Conservation (phyloP, 53 echinoderm and acorn worm species). For the Paracentrotus lividus region DNA sequence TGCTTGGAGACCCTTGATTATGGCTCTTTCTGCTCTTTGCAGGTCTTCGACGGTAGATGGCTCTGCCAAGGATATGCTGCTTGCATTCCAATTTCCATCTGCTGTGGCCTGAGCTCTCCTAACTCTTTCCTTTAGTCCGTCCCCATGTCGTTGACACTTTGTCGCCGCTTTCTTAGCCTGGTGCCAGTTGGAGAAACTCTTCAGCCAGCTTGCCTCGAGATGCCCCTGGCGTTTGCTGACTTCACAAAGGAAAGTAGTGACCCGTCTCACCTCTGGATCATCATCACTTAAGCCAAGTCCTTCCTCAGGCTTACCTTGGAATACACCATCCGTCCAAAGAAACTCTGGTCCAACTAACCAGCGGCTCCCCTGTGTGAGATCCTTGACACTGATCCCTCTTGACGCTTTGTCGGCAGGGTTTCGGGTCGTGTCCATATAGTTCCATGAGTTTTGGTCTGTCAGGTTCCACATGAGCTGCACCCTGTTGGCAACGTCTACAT, state of each 20-base stretch:
- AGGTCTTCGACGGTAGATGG: background rate
- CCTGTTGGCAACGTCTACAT: constrained; percentile 78
- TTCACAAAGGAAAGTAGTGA: background rate
- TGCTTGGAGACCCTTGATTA: background rate
- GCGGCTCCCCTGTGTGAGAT: background rate
- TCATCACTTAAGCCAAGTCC: background rate
- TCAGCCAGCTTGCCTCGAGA: constrained; percentile 21
- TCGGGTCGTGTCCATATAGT: constrained; percentile 17
- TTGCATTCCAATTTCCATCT: no score
- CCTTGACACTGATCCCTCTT: constrained; percentile 1
- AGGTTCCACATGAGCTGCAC: constrained; percentile 66
- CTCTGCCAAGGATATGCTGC: no score
- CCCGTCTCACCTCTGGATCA: constrained; percentile 6
- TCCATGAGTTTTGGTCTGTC: constrained; percentile 54
- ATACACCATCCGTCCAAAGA: constrained; percentile 31
- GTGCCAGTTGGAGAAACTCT: constrained; percentile 63
- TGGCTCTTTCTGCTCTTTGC: background rate
- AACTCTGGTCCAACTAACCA: constrained; percentile 66
- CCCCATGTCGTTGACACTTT: no score
- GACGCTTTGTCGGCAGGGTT: constrained; percentile 73
- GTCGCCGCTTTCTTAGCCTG: constrained; percentile 64
- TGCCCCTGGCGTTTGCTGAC: background rate
- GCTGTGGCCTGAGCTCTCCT: no score
- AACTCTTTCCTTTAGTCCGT: no score
- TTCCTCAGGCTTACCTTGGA: no score